phyloP scores from a whole-genome alignment of 2,888 invertebrate genomes.

The Pyrgus malvae region DNA sequence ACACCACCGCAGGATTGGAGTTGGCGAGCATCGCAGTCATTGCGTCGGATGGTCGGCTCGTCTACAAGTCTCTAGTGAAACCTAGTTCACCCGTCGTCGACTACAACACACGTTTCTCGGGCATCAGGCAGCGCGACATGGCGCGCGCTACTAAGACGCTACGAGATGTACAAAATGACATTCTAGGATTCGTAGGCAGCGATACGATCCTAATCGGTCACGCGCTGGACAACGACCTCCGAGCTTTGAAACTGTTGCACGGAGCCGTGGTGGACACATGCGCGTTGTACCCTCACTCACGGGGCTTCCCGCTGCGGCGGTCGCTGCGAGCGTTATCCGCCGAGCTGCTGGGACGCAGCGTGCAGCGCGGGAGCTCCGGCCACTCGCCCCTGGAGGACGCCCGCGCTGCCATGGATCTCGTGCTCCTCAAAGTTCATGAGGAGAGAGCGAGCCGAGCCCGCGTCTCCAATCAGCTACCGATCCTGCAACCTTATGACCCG shows the following conservation, averaged over 20 bases:
- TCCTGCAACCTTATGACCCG: slow-evolving; percentile 72
- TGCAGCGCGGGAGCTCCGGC: slow-evolving; percentile 87
- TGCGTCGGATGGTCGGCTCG: slow-evolving; percentile 85
- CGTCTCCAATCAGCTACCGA: slow-evolving; percentile 49
- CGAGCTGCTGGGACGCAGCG: slow-evolving; percentile 88
- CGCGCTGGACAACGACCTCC: slow-evolving; percentile 95
- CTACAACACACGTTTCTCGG: slow-evolving; percentile 97
- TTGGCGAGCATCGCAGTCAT: slow-evolving; percentile 94
- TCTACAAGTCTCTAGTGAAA: slow-evolving; percentile 92
- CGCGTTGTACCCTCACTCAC: slow-evolving; percentile 91
- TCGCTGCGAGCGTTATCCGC: slow-evolving; percentile 91
- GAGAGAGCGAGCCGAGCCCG: slow-evolving; percentile 55
- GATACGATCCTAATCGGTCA: slow-evolving; percentile 97
- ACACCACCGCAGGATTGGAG: slow-evolving; percentile 92
- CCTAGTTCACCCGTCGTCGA: slow-evolving; percentile 93
- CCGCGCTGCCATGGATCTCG: slow-evolving; percentile 92
- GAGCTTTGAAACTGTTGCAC: slow-evolving; percentile 92
- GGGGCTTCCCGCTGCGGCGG: slow-evolving; percentile 91
- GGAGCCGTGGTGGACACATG: slow-evolving; percentile 94
- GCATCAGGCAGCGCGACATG: slow-evolving; percentile 86
- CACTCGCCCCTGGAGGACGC: slow-evolving; percentile 98
- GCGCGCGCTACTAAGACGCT: slow-evolving; percentile 85
- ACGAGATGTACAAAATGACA: slow-evolving; percentile 91
- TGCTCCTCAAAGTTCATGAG: slow-evolving; percentile 86
- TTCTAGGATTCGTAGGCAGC: slow-evolving; percentile 89